These are phyloP conservation scores for Platysternon megacephalum DNA, from an alignment of 2,113 vertebrate genomes.

Conservation along the genomic window DNA sequence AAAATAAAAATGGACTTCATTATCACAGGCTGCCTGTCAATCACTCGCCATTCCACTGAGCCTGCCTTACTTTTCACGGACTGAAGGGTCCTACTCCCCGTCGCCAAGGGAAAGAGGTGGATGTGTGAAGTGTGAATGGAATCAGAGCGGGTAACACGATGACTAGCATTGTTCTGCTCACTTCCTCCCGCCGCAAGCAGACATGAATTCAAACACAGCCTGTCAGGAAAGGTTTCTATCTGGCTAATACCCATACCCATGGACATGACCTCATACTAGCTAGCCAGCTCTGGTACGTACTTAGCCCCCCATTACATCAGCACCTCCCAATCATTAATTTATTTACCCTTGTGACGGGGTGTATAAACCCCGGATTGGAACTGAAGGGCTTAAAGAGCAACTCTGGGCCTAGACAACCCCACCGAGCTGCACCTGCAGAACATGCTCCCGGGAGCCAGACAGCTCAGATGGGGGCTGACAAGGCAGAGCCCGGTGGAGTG, in stretches of 20 bases:
- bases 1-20: slow-evolving; percentile 66
- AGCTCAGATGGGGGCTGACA: neutral
- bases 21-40: slow-evolving; percentile 47
- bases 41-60: neutral
- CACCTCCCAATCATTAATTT: neutral
- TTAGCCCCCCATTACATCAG: accelerated
- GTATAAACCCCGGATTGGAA: neutral
- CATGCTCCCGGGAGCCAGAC: neutral
- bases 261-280: accelerated
- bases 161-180: neutral
- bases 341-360: neutral
- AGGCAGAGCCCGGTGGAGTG: neutral
- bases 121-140: neutral
- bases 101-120: neutral
- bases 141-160: neutral
- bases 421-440: neutral
- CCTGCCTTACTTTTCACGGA: neutral
- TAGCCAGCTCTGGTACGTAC: neutral
- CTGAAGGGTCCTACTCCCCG: neutral
- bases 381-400: neutral
- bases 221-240: neutral
- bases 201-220: neutral
- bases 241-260: accelerated
- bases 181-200: neutral
- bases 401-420: neutral